Evolutionary conservation across 2,797 vertebrate genomes (phyloP), one percentile per base, ranked within the genome.

Genomic region (Macrochelys suwanniensis): DNA sequence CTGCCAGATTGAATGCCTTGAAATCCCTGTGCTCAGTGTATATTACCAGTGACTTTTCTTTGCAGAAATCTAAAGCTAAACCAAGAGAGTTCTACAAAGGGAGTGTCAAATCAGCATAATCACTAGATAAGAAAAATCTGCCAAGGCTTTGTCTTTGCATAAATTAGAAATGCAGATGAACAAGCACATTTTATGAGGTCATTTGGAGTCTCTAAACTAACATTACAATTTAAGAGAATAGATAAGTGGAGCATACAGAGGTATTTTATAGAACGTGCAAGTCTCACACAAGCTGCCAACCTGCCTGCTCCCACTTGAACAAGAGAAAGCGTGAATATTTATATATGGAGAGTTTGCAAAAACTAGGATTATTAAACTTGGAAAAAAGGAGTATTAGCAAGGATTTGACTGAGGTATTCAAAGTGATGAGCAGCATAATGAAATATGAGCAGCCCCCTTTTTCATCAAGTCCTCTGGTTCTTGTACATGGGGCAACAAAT

Each of bases 251-350:
- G 26, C 33, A 68, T 77, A 54, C 16, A 50, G 59, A 88, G 92
- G 17, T 95, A 51, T 68, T 90, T 8, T 80, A n/a, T 4, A 15
- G 83, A 91, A 37, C 23, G 87, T 51, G 37, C 15, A 65, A 5
- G 56, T 85, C 53, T 81, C n/a, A 81, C 56, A 81, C 80, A 81
- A 25, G 54, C 54, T 49, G 28, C 28, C 42, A n/a, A 49, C 49
- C 81, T 85, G 49, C 77, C 45, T 91, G 91, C 26, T 86, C 47
- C 13, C 59, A 78, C 15, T 80, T 88, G 59, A 79, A 86, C 33
- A 89, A 4, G 31, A 31, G 42, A 11, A 76, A 94, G 49, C 53
- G 19, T 74, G 65, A 81, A 61, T 25, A 50, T 7, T 19, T 45
- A 19, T 3, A 13, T 4, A 1, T 61, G 53, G 49, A 50, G 10